Percentiles rank a stretch among this genome's conserved stretches.
These are phyloP conservation scores for Silurus asotus DNA, from an alignment of 2,113 vertebrate genomes.

Conservation along the genomic window DNA sequence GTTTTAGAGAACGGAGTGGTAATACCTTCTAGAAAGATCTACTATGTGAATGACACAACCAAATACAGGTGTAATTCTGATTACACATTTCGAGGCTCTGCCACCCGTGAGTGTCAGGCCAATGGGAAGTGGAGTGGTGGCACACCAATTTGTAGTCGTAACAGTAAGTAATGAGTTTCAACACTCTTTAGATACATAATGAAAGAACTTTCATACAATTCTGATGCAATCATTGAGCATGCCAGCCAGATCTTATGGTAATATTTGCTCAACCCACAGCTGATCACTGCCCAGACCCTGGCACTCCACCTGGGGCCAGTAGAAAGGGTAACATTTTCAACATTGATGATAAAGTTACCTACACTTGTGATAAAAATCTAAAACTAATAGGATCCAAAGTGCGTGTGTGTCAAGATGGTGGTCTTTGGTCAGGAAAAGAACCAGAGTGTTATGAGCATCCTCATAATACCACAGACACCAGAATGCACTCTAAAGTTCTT, in stretches of 20 bases:
- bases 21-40: constrained; percentile 62
- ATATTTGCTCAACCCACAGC: constrained; percentile 53
- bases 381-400: constrained; percentile 67
- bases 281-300: constrained; percentile 69
- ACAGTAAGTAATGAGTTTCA: constrained; percentile 65
- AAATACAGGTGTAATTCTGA: constrained; percentile 75
- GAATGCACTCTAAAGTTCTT: background rate
- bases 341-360: constrained; percentile 67
- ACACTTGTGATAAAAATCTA: constrained; percentile 61
- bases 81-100: constrained; percentile 71
- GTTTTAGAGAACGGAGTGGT: constrained; percentile 68
- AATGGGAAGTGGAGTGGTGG: constrained; percentile 80
- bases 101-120: constrained; percentile 69
- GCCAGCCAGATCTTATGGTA: background rate
- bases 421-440: constrained; percentile 70
- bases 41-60: constrained; percentile 70
- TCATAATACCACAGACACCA: background rate
- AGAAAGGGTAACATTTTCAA: constrained; percentile 63
- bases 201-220: background rate
- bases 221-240: background rate
- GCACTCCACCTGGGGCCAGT: constrained; percentile 65
- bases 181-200: background rate
- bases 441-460: constrained; percentile 70
- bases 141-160: constrained; percentile 76
- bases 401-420: constrained; percentile 64